Evolutionary conservation across 1,140 invertebrate species (phyloP).

Genomic region (Himalopsyche phryganea): DNA sequence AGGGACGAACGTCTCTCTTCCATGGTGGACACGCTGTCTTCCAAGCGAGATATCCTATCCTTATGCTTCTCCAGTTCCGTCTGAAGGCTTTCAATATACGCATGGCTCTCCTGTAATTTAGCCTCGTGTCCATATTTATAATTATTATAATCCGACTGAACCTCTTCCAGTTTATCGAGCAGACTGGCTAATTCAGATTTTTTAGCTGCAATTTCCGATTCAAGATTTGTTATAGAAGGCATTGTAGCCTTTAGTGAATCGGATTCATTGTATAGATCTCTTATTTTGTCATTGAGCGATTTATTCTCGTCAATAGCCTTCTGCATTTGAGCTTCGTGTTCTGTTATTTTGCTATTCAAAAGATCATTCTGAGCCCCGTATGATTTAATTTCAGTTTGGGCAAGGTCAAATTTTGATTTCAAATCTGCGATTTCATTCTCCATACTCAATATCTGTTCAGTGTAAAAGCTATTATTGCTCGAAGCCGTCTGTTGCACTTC

Average conservation of each 20-base stretch:
- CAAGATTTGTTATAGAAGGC: constrained; percentile 44
- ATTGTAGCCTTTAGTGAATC: constrained; percentile 14
- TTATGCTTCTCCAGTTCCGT: constrained; percentile 62
- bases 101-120: constrained; percentile 68
- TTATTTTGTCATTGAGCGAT: constrained; percentile 4
- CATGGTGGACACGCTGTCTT: constrained; percentile 56
- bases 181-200: constrained; percentile 41
- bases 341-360: constrained; percentile 5
- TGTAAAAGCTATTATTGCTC: too few species aligned
- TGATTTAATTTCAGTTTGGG: too few species aligned
- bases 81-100: constrained; percentile 69
- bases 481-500: constrained; percentile 7
- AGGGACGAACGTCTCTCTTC: constrained; percentile 54
- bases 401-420: too few species aligned
- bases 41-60: constrained; percentile 55
- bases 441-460: too few species aligned
- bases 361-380: background rate
- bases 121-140: constrained; percentile 52
- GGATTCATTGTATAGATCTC: constrained; percentile 4
- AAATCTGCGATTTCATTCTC: background rate
- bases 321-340: constrained; percentile 9
- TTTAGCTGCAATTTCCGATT: constrained; percentile 45
- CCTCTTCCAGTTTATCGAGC: constrained; percentile 39
- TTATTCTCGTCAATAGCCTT: constrained; percentile 4
- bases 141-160: constrained; percentile 41